Conservation (phyloP, 2,113 vertebrate genomes). For the Columbina picui region DNA sequence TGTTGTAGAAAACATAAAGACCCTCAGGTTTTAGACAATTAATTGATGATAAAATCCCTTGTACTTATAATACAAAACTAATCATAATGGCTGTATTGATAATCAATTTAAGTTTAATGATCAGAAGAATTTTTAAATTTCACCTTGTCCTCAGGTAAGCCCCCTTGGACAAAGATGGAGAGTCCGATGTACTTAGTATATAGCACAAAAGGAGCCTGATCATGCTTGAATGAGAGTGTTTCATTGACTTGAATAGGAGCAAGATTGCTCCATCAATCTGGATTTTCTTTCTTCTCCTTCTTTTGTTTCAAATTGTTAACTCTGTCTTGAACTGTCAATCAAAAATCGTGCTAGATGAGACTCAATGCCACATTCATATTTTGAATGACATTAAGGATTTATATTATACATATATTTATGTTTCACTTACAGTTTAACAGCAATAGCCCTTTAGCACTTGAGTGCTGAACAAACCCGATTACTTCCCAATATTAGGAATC, state of each 20-base stretch:
- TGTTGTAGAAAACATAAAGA: not conserved
- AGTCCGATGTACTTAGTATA: conserved; percentile 18
- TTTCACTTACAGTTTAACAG: conserved; percentile 16
- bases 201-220: conserved; percentile 63
- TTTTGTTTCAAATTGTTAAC: conserved; percentile 67
- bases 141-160: not conserved
- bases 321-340: conserved; percentile 48
- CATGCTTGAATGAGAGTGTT: conserved; percentile 59
- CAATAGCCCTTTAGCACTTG: not conserved
- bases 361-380: conserved; percentile 4
- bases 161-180: not conserved
- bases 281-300: conserved; percentile 65
- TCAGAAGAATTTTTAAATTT: not conserved
- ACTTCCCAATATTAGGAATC: not conserved
- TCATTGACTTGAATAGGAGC: conserved; percentile 64
- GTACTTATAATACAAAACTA: not conserved
- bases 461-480: conserved; percentile 5
- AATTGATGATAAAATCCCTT: not conserved
- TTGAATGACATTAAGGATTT: conserved; percentile 19
- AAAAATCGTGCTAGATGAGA: conserved; percentile 18
- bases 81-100: not conserved
- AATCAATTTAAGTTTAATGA: not conserved
- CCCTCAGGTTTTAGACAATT: not conserved
- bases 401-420: conserved; percentile 19
- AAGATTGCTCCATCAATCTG: conserved; percentile 68